Evolutionary conservation across 2,888 invertebrate species (phyloP).

Genomic region (Meghimatium bilineatum): DNA sequence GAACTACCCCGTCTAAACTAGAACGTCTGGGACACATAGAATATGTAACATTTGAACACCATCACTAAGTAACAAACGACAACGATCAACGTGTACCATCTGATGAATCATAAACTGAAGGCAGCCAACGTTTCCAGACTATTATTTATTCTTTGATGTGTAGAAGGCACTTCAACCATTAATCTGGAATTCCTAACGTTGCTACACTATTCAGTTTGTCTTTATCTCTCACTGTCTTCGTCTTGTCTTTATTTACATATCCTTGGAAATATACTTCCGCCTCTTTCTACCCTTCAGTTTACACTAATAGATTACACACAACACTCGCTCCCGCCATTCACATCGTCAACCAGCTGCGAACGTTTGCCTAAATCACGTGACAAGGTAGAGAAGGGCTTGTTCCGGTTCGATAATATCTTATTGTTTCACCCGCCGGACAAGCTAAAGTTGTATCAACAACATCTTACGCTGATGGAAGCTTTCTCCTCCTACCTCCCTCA

Average conservation of each 20-base stretch:
- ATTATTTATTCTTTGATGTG: too few relatives aligned
- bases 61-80: too few relatives aligned
- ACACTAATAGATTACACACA: neutral
- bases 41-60: too few relatives aligned
- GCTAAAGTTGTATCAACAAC: conserved; percentile 43
- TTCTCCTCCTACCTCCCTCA: conserved; percentile 17
- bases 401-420: conserved; percentile 41
- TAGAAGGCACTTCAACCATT: too few relatives aligned
- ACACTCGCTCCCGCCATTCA: neutral
- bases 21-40: too few relatives aligned
- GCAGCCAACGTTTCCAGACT: too few relatives aligned
- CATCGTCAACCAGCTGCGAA: conserved; percentile 30
- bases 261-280: neutral
- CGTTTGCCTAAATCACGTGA: conserved; percentile 32
- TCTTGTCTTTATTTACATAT: neutral
- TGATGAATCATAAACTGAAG: too few relatives aligned
- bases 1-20: too few relatives aligned
- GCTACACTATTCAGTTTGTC: too few relatives aligned
- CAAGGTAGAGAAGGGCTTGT: conserved; percentile 27
- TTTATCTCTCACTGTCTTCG: too few relatives aligned
- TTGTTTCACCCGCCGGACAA: conserved; percentile 15
- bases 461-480: neutral
- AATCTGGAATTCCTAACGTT: too few relatives aligned
- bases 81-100: too few relatives aligned
- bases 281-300: neutral